phyloP scores from a whole-genome alignment of 2,797 vertebrate species.

The Dipus sagitta region DNA sequence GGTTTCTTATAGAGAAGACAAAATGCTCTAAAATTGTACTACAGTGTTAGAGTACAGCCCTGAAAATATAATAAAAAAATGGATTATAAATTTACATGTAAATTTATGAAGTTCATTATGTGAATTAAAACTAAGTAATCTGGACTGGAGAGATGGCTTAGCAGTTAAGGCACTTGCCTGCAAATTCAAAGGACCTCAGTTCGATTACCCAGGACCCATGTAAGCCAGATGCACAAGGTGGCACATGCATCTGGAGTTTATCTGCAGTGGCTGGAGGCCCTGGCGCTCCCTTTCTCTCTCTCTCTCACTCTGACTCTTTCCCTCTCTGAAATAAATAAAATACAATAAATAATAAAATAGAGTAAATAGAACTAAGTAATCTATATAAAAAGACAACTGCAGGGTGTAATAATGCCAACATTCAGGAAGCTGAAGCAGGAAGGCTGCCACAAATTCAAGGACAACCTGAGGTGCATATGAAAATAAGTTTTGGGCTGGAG shows the following conservation, averaged over 20 bases:
- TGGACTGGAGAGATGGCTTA: background rate
- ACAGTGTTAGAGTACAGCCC: background rate
- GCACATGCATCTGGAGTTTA: too few relatives aligned
- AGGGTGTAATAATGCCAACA: background rate
- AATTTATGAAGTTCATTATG: background rate
- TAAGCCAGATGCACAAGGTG: too few relatives aligned
- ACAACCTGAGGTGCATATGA: background rate
- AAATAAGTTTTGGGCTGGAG: background rate
- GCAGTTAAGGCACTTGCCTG: too few relatives aligned
- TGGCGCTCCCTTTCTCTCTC: too few relatives aligned
- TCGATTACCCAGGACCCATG: too few relatives aligned
- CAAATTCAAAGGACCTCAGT: too few relatives aligned
- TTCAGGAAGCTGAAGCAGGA: background rate
- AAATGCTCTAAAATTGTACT: conserved; percentile 6
- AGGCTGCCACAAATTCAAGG: background rate
- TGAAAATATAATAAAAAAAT: background rate
- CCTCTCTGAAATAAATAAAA: too few relatives aligned
- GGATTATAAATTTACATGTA: background rate
- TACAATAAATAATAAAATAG: too few relatives aligned
- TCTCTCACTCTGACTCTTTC: too few relatives aligned
- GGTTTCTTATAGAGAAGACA: background rate
- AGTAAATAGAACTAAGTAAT: background rate
- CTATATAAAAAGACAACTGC: conserved; percentile 34
- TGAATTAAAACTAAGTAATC: background rate
- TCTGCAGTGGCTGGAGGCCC: too few relatives aligned